These are phyloP conservation scores for Drosophila guanche DNA, from an alignment of 1,140 invertebrate genomes.

Conservation along the genomic window DNA sequence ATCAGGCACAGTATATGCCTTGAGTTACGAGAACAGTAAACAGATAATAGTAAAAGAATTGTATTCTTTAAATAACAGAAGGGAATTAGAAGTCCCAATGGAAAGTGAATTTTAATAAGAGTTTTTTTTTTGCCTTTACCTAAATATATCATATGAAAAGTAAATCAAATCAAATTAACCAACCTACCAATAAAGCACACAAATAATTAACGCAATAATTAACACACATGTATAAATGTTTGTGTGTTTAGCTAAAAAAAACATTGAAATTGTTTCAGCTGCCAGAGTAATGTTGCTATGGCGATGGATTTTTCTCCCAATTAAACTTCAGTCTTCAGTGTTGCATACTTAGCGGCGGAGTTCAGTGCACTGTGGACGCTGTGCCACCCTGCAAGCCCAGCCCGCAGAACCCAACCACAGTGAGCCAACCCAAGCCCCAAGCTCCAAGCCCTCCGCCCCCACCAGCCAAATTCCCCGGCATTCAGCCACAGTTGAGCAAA, in stretches of 20 bases:
- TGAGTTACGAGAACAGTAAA: constrained; percentile 2
- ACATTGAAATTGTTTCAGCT: constrained; percentile 19
- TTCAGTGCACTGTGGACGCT: constrained; percentile 63
- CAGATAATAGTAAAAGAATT: background rate
- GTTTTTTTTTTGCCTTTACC: background rate
- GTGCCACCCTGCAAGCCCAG: background rate
- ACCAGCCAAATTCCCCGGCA: constrained; percentile 32
- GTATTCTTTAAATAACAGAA: too few relatives aligned
- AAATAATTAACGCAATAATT: too few relatives aligned
- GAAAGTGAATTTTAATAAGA: background rate
- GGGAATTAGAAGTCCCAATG: background rate
- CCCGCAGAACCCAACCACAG: constrained; percentile 8
- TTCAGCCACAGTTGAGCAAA: constrained; percentile 50
- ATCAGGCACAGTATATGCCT: constrained; percentile 60
- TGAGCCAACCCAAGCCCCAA: constrained; percentile 15
- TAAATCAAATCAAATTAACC: too few relatives aligned
- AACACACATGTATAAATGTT: background rate
- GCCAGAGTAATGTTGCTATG: constrained; percentile 16
- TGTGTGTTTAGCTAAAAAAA: constrained; percentile 10
- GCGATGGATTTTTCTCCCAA: constrained; percentile 43
- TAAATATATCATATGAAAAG: constrained; percentile 6
- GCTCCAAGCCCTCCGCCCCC: constrained; percentile 22
- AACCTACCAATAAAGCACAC: too few relatives aligned
- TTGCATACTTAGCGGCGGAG: constrained; percentile 68
- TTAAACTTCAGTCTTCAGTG: constrained; percentile 52